A percentile compares a stretch with the other conserved stretches of the same genome.
phyloP scores from a whole-genome alignment of 2,888 invertebrate genomes.

The Crocallis elinguaria region DNA sequence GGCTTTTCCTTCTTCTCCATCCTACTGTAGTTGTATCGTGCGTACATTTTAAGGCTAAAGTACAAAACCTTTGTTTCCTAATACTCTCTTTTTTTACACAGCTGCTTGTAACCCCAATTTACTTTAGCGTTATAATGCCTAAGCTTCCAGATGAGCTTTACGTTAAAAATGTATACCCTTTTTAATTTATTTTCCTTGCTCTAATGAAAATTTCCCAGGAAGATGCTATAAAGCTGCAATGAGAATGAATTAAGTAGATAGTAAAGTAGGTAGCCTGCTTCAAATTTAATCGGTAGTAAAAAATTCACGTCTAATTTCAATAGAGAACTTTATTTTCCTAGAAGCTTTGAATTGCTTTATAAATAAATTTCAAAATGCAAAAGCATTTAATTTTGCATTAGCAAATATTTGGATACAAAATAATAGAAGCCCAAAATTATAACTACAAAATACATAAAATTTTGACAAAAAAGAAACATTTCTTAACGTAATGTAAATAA shows the following conservation, averaged over 20 bases:
- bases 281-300: constrained; percentile 6
- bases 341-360: too few relatives aligned
- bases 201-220: constrained; percentile 25
- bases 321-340: background rate
- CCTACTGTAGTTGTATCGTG: too few relatives aligned
- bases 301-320: background rate
- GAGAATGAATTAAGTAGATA: constrained; percentile 19
- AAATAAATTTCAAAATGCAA: too few relatives aligned
- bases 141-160: constrained; percentile 18
- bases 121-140: constrained; percentile 9
- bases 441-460: too few relatives aligned
- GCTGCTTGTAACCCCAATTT: constrained; percentile 33
- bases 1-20: too few relatives aligned
- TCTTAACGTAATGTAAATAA: too few relatives aligned
- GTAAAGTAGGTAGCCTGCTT: constrained; percentile 15
- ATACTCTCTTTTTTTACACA: background rate
- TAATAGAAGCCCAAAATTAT: too few relatives aligned
- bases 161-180: constrained; percentile 23
- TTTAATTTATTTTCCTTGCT: constrained; percentile 28
- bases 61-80: too few relatives aligned
- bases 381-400: too few relatives aligned
- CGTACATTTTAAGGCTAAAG: too few relatives aligned
- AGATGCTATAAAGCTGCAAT: constrained; percentile 24
- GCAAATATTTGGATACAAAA: too few relatives aligned
- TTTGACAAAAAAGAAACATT: too few relatives aligned